Base-by-base conservation (phyloP, 2,888 invertebrate species). In the Euzophera pinguis region DNA sequence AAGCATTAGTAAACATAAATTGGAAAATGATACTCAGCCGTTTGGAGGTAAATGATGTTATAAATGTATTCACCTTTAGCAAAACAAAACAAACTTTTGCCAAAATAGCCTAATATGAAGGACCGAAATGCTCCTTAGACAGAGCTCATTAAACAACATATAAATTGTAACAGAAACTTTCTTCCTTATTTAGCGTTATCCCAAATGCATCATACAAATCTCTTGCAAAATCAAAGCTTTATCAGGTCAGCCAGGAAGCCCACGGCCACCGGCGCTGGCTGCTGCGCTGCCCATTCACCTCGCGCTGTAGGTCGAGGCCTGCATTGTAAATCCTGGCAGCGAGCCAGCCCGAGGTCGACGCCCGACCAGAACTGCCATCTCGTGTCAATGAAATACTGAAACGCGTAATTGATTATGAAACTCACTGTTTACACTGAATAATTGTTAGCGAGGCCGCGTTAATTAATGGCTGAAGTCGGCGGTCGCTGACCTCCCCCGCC, bases 261-360 rank as follows among this genome's bases (percentile, higher is more conserved):
- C 9, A 10, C 32, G 1, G 7, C 7, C 32, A 10, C 10, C 32
- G 32, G 3, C 32, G 32, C 9, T 7, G 10, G 27, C 13, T 32
- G 29, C 7, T n/a, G 13, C 13, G 45, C 1, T 6, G 37, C 29
- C 29, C 51, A 52, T 52, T 52, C 51, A 52, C 51, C 14, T 43
- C 14, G 14, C 29, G 43, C 42, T 52, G 51, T 52, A 32, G 51
- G 51, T 52, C 51, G 51, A 52, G 51, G 51, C 51, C 51, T 22
- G 12, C 8, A 7, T 41, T 38, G n/a, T 13, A 14, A n/a, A 9
- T 12, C 39, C 17, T 29, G 32, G 34, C 39, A 17, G n/a, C 39
- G 39, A 29, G 35, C 39, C 39, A 32, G 50, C 32, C 38, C 29
- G 50, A 38, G 50, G 50, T 32, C 42, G 38, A 35, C 45, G 45